Percentiles rank a stretch among this genome's conserved stretches.
phyloP scores from a whole-genome alignment of 2,797 vertebrate species.

The Sebastolobus altivelis region DNA sequence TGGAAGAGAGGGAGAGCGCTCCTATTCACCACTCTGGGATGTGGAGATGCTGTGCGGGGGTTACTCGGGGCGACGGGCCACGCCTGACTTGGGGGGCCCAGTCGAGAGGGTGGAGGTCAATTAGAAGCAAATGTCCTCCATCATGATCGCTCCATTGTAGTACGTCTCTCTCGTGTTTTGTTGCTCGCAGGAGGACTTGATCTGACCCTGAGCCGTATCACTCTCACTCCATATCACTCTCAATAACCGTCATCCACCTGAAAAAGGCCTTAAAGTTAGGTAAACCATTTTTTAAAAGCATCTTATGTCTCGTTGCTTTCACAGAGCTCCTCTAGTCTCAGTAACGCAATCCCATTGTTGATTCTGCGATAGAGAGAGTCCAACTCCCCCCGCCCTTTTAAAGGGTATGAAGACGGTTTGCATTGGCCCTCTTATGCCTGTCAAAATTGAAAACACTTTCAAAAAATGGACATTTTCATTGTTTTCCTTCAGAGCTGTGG shows the following conservation, averaged over 20 bases:
- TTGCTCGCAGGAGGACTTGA: slow-evolving; percentile 57
- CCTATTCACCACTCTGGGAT: slow-evolving; percentile 47
- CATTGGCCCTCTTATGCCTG: slow-evolving; percentile 10
- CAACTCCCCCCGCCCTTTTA: slow-evolving; percentile 16
- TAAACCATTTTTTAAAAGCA: slow-evolving; percentile 46
- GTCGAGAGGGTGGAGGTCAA: slow-evolving; percentile 69
- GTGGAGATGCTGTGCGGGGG: slow-evolving; percentile 67
- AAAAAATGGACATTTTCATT: slow-evolving; percentile 35
- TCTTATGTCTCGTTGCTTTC: slow-evolving; percentile 45
- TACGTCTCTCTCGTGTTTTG: slow-evolving; percentile 57
- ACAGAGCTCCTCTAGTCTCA: slow-evolving; percentile 30
- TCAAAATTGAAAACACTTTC: slow-evolving; percentile 40
- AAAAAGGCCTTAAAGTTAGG: slow-evolving; percentile 44
- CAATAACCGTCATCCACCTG: slow-evolving; percentile 67
- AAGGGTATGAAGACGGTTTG: background rate
- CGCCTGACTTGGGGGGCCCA: slow-evolving; percentile 55
- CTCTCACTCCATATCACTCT: slow-evolving; percentile 62
- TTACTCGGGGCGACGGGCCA: slow-evolving; percentile 57
- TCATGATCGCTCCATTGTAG: slow-evolving; percentile 62
- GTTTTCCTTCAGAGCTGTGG: slow-evolving; percentile 41
- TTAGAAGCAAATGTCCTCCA: slow-evolving; percentile 79
- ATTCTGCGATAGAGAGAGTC: slow-evolving; percentile 39
- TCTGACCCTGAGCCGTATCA: slow-evolving; percentile 59
- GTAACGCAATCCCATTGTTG: slow-evolving; percentile 68
- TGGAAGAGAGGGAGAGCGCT: slow-evolving; percentile 44